Evolutionary conservation across 2,888 invertebrate genomes (phyloP).

Genomic region (Pheosia tremula): DNA sequence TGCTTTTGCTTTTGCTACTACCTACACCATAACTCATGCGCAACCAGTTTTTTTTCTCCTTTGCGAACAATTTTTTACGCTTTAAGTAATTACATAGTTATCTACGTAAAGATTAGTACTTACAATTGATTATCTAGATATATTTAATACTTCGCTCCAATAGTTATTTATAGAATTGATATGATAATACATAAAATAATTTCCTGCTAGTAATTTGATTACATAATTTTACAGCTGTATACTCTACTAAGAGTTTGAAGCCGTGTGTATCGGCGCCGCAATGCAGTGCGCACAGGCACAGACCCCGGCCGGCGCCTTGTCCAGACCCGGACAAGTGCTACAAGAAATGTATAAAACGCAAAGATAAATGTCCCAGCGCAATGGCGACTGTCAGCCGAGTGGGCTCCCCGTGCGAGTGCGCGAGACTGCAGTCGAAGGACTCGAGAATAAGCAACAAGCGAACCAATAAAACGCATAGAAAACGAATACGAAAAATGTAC

Average conservation of each 20-base stretch:
- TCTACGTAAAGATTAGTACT: no score
- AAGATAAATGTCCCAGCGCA: slow-evolving; percentile 66
- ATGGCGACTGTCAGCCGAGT: slow-evolving; percentile 56
- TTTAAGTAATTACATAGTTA: no score
- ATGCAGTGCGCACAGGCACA: slow-evolving; percentile 67
- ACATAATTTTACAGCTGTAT: slow-evolving; percentile 55
- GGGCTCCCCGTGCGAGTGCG: slow-evolving; percentile 63
- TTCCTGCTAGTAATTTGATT: slow-evolving; percentile 1
- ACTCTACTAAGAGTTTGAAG: slow-evolving; percentile 57
- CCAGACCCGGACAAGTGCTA: slow-evolving; percentile 69
- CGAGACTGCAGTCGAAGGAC: slow-evolving; percentile 52
- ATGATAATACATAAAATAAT: neutral
- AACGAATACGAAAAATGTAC: slow-evolving; percentile 55
- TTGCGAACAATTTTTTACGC: no score
- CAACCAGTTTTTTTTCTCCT: no score
- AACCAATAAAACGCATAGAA: slow-evolving; percentile 52
- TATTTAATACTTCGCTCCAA: no score
- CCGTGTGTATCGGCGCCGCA: slow-evolving; percentile 70
- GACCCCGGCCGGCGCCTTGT: slow-evolving; percentile 68
- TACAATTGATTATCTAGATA: no score
- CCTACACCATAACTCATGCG: no score
- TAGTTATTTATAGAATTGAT: neutral
- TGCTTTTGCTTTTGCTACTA: no score
- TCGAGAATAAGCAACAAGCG: slow-evolving; percentile 47
- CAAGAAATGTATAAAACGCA: slow-evolving; percentile 57